Evolutionary conservation across 30 jellyfish, hydroid and myxozoan species (phyloP), one percentile per base, ranked within the genome.

Genomic region (Hydractinia echinata): DNA sequence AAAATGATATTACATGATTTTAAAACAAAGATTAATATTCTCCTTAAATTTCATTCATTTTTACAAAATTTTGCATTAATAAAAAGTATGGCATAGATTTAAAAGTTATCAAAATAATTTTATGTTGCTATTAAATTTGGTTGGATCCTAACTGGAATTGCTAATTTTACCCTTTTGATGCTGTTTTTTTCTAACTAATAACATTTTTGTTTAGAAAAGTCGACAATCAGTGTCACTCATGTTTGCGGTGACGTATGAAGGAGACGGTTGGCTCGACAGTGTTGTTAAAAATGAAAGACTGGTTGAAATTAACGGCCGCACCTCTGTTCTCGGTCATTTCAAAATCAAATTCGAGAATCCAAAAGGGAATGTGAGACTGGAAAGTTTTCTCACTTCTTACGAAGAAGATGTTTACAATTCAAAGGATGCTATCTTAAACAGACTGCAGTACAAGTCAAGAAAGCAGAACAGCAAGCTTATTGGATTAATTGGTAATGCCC

Each of bases 211-310:
- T 51, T 9, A 89, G 96, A 68, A 66, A 55, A 56, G 83, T 86
- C 61, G 80, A 49, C 97, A 91, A 67, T 85, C 83, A 51, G 96
- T 91, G 66, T 91, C 97, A 4, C 55, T 91, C 18, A 83, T 86
- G 70, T 91, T 91, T 73, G 84, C 79, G 73, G 88, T 91, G n/a
- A 51, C 95, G 5, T 86, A 86, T 51, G 97, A 91, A 86, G 97
- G 97, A 0, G 54, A 66, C 13, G 97, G 87, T 39, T 52, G 72
- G 21, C 64, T 91, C 10, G 16, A 53, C 5, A 76, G 70, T 18
- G 51, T 51, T 14, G 76, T 83, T 3, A 73, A 86, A 7, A 83
- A 68, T 21, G 88, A 79, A 5, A 79, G 76, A 16, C 71, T 91
- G 39, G 21, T 77, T 7, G 95, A 86, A 66, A 76, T 91, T 7